These are phyloP conservation scores for Synergus umbraculus DNA, from an alignment of 2,888 invertebrate species.

Conservation along the genomic window DNA sequence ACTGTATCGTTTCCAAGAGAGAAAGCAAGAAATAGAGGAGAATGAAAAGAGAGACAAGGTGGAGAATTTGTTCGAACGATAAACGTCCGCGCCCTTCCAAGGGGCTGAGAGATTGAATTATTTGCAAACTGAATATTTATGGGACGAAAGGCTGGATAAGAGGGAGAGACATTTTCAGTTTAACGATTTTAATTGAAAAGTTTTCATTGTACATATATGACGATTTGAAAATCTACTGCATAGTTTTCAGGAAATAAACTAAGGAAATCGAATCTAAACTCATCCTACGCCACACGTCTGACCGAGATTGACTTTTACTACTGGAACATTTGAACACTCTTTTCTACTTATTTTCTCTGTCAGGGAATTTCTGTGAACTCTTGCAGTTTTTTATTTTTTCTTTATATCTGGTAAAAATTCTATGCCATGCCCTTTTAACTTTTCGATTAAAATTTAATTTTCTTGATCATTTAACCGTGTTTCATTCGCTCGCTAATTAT, in stretches of 20 bases:
- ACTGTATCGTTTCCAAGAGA: constrained; percentile 56
- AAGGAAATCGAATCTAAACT: background rate
- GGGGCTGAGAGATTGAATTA: constrained; percentile 42
- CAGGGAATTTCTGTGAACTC: background rate
- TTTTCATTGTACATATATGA: background rate
- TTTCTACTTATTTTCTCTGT: background rate
- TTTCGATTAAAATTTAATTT: too few relatives aligned
- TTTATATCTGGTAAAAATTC: too few relatives aligned
- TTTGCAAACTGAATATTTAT: constrained; percentile 41
- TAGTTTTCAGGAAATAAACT: background rate
- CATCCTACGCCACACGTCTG: background rate
- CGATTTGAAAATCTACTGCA: background rate
- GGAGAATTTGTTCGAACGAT: too few relatives aligned
- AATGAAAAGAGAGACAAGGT: too few relatives aligned
- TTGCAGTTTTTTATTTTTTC: background rate
- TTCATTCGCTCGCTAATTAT: too few relatives aligned
- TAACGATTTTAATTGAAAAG: constrained; percentile 37
- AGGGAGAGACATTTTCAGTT: constrained; percentile 32
- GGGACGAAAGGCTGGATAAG: constrained; percentile 15
- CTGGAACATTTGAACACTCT: background rate
- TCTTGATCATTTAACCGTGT: too few relatives aligned
- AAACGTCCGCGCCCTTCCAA: constrained; percentile 37
- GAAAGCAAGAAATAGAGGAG: constrained; percentile 25
- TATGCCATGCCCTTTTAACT: too few relatives aligned
- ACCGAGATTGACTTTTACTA: background rate